These are phyloP conservation scores for Anser brachyrhynchus DNA, from an alignment of 2,113 vertebrate species.

Conservation along the genomic window DNA sequence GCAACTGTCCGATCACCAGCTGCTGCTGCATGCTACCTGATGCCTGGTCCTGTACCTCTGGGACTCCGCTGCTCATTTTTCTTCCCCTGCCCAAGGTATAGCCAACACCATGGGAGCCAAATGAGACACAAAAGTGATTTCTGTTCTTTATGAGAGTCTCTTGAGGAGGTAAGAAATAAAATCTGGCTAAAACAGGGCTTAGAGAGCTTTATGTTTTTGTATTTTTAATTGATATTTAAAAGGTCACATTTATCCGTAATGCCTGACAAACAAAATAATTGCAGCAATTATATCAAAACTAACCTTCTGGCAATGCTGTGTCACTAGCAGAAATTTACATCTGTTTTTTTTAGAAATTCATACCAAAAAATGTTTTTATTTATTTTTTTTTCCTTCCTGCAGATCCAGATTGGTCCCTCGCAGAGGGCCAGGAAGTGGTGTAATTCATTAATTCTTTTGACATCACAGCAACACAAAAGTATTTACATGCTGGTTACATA, in stretches of 20 bases:
- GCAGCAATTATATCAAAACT: not conserved
- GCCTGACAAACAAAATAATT: not conserved
- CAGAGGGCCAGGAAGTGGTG: not conserved
- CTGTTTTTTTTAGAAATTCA: not conserved
- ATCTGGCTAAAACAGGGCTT: not conserved
- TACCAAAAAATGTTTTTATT: not conserved
- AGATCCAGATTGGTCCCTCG: not conserved
- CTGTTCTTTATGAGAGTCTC: not conserved
- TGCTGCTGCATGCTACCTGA: rapidly evolving
- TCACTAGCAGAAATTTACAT: not conserved
- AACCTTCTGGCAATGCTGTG: not conserved
- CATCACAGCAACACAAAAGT: not conserved
- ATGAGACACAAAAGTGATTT: not conserved
- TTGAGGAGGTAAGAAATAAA: not conserved
- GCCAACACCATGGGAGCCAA: not conserved
- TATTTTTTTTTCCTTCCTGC: not conserved
- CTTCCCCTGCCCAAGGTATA: not conserved
- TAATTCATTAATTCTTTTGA: not conserved
- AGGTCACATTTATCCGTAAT: not conserved
- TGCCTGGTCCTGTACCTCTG: not conserved
- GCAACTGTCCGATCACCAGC: not conserved
- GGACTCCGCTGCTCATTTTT: not conserved
- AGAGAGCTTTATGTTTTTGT: not conserved
- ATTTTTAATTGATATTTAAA: not conserved
- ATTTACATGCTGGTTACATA: not conserved